Conservation (phyloP, 2,113 vertebrate species). For the Cervus canadensis region DNA sequence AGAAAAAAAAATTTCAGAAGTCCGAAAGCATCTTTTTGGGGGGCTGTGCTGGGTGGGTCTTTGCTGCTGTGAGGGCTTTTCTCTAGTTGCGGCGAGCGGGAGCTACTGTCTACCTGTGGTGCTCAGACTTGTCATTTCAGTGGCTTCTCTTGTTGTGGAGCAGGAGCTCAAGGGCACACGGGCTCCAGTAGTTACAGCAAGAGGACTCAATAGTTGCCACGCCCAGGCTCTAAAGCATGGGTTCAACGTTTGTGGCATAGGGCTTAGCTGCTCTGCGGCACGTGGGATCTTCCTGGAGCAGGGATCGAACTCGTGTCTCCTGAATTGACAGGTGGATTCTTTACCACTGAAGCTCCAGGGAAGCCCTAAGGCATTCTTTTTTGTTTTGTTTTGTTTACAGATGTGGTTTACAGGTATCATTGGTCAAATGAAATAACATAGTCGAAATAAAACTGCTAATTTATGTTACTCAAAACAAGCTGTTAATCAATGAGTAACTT, state of each 20-base stretch:
- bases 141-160: background rate
- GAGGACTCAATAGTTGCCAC: background rate
- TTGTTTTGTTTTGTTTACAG: background rate
- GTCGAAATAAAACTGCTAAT: background rate
- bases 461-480: background rate
- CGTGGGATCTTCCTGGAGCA: background rate
- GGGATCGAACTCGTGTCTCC: background rate
- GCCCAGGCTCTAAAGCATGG: background rate
- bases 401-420: background rate
- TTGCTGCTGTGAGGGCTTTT: background rate
- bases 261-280: background rate
- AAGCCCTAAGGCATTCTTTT: background rate
- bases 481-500: background rate
- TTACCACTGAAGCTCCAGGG: background rate
- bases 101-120: background rate
- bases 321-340: background rate
- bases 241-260: background rate
- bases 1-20: background rate
- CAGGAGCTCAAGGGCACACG: background rate
- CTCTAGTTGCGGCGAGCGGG: rapidly evolving
- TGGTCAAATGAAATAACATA: background rate
- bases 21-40: background rate
- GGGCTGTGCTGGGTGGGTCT: background rate
- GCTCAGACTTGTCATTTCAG: background rate
- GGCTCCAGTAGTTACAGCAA: background rate